These are phyloP conservation scores for Tetropium fuscum DNA, from an alignment of 2,888 invertebrate species.

Conservation along the genomic window DNA sequence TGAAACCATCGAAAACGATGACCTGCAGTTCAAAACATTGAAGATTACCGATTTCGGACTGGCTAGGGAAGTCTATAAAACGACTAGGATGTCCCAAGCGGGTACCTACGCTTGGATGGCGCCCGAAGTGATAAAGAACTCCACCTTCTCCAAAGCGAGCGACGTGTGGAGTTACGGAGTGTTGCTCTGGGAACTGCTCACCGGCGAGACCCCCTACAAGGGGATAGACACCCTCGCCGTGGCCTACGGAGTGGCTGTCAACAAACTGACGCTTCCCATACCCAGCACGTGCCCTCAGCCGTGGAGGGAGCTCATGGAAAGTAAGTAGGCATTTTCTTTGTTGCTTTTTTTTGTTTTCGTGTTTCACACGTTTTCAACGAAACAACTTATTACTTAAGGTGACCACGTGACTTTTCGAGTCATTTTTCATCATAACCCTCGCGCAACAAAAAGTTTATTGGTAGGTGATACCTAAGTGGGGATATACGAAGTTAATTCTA, in stretches of 20 bases:
- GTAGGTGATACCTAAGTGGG: too few relatives aligned
- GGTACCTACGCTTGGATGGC: constrained; percentile 99
- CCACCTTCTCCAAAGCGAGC: constrained; percentile 91
- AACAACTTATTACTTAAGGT: too few relatives aligned
- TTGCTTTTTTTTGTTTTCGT: background rate
- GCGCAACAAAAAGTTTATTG: too few relatives aligned
- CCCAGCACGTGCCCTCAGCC: constrained; percentile 94
- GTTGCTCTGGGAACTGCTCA: constrained; percentile 94
- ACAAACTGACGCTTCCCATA: constrained; percentile 95
- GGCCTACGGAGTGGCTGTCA: constrained; percentile 96
- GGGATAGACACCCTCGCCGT: constrained; percentile 96
- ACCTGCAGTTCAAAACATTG: constrained; percentile 89
- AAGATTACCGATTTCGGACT: constrained; percentile 98
- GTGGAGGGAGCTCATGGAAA: constrained; percentile 94
- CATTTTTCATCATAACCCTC: too few relatives aligned
- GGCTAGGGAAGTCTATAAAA: constrained; percentile 95
- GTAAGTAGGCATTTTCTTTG: constrained; percentile 68
- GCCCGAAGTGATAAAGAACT: constrained; percentile 94
- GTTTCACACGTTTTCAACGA: too few relatives aligned
- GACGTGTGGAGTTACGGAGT: constrained; percentile 99
- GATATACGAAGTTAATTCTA: too few relatives aligned
- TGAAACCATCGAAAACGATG: constrained; percentile 86
- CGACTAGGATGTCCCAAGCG: constrained; percentile 97
- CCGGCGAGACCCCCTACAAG: constrained; percentile 97
- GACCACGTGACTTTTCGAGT: too few relatives aligned